phyloP scores from a whole-genome alignment of 2,888 invertebrate species.

The Patella caerulea region DNA sequence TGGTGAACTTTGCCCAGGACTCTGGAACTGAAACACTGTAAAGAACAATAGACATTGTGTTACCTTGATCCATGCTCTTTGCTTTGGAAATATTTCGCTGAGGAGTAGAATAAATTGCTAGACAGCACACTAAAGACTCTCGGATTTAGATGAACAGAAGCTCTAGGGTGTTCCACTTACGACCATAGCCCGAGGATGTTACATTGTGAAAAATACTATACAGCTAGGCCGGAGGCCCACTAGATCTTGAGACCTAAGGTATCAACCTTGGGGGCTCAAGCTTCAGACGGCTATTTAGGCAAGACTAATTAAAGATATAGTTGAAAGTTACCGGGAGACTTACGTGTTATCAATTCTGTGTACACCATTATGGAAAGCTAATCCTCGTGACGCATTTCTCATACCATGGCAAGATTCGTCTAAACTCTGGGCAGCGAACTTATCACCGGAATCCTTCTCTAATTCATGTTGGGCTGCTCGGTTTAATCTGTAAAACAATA shows the following conservation, averaged over 20 bases:
- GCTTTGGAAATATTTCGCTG: too few relatives aligned
- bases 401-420: constrained; percentile 62
- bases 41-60: neutral
- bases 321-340: constrained; percentile 34
- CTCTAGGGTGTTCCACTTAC: too few relatives aligned
- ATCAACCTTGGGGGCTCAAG: too few relatives aligned
- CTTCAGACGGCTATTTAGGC: too few relatives aligned
- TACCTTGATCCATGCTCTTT: too few relatives aligned
- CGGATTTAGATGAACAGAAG: too few relatives aligned
- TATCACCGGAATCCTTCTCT: constrained; percentile 88
- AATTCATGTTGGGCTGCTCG: constrained; percentile 79
- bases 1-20: constrained; percentile 70
- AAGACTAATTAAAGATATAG: too few relatives aligned
- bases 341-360: constrained; percentile 66
- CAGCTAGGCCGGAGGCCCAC: too few relatives aligned
- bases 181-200: too few relatives aligned
- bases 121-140: too few relatives aligned
- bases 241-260: neutral
- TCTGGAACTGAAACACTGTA: constrained; percentile 67
- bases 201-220: too few relatives aligned
- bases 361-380: constrained; percentile 66
- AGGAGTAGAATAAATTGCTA: too few relatives aligned
- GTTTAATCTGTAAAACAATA: constrained; percentile 54
- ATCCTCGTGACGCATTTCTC: constrained; percentile 64
- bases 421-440: constrained; percentile 80